A percentile compares a stretch with the other conserved stretches of the same genome.
Conservation (phyloP, 2,888 invertebrate species). For the Sussaba pulchella region DNA sequence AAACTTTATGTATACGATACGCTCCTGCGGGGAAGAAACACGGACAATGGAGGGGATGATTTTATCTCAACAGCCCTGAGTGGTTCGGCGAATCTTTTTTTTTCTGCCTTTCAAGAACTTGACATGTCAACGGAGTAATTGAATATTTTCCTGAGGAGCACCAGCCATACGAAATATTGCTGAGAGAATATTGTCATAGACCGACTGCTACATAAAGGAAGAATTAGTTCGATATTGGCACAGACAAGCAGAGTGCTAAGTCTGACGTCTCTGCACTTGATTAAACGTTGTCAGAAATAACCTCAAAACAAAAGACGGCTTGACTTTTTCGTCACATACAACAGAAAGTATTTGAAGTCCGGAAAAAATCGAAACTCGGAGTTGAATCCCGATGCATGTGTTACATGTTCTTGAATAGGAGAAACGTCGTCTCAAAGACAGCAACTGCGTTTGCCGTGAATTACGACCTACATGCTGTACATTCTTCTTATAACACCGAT, state of each 20-base stretch:
- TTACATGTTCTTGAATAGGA: no score
- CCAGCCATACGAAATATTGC: slow-evolving; percentile 60
- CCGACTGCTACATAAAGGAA: slow-evolving; percentile 29
- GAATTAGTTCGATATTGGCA: slow-evolving; percentile 58
- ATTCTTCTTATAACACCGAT: no score
- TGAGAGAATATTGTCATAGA: slow-evolving; percentile 60
- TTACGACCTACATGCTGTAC: no score
- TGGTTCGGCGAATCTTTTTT: slow-evolving; percentile 66
- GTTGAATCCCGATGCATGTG: no score
- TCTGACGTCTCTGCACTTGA: slow-evolving; percentile 39
- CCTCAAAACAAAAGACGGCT: background rate
- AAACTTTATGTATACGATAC: slow-evolving; percentile 66
- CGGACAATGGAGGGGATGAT: slow-evolving; percentile 68
- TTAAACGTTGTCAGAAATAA: slow-evolving; percentile 8
- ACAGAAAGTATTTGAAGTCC: no score
- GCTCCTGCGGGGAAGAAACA: slow-evolving; percentile 68
- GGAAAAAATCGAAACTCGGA: no score
- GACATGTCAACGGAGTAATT: slow-evolving; percentile 77
- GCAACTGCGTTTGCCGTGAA: no score
- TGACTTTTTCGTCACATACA: background rate
- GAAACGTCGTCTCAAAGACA: no score
- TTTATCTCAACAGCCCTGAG: slow-evolving; percentile 72
- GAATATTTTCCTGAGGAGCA: slow-evolving; percentile 75
- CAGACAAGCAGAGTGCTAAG: slow-evolving; percentile 54
- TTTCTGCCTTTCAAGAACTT: slow-evolving; percentile 68